Percentiles rank a stretch among this genome's conserved stretches.
Evolutionary conservation across 2,888 invertebrate species (phyloP).

Genomic region (Lochmaea crataegi): DNA sequence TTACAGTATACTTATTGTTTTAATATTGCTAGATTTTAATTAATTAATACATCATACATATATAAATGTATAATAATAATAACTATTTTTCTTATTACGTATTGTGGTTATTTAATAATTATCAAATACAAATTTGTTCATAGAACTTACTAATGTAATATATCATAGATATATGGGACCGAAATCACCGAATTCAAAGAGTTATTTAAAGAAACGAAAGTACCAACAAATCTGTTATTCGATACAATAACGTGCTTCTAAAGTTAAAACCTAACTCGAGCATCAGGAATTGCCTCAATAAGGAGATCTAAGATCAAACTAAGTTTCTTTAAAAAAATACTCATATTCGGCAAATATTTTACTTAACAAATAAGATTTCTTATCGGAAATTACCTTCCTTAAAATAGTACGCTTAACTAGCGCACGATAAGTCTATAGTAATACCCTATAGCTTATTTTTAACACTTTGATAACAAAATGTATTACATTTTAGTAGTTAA

Average conservation of each 20-base stretch:
- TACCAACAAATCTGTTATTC: constrained; percentile 32
- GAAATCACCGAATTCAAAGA: constrained; percentile 67
- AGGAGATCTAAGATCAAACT: constrained; percentile 16
- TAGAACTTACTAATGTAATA: constrained; percentile 93
- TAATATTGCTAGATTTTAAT: background rate
- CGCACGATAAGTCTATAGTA: constrained; percentile 53
- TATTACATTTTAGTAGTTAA: constrained; percentile 43
- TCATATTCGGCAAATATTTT: constrained; percentile 62
- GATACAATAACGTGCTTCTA: constrained; percentile 54
- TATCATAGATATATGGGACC: constrained; percentile 99
- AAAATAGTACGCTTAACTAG: constrained; percentile 49
- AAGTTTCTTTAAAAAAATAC: constrained; percentile 12
- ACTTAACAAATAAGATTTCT: constrained; percentile 57
- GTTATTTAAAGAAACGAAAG: constrained; percentile 43
- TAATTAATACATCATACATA: background rate
- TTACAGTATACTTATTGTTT: background rate
- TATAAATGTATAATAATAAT: background rate
- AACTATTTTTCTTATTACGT: background rate
- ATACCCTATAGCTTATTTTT: constrained; percentile 58
- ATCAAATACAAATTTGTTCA: constrained; percentile 72
- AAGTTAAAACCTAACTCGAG: constrained; percentile 53
- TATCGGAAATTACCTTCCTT: constrained; percentile 70
- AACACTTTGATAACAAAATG: constrained; percentile 61
- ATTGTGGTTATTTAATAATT: background rate
- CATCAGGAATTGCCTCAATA: constrained; percentile 45